Evolutionary conservation across 1,140 invertebrate species (phyloP).

Genomic region (Eufriesea mexicana): DNA sequence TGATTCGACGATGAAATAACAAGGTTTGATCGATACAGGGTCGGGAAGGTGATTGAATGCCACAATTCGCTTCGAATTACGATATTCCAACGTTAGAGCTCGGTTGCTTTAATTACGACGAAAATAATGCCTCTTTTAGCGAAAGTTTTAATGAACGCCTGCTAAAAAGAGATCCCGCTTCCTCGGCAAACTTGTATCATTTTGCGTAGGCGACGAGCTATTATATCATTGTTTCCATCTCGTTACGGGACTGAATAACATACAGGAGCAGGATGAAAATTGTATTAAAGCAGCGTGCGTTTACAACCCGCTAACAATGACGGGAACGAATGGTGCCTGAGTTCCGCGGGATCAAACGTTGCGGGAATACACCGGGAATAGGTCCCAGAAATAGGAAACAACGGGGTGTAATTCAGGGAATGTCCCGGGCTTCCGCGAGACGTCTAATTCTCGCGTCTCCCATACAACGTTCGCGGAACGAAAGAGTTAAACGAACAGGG

Average conservation of each 20-base stretch:
- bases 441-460: background rate
- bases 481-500: background rate
- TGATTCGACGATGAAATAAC: background rate
- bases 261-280: background rate
- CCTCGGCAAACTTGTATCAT: too few species aligned
- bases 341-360: too few species aligned
- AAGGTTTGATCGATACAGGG: background rate
- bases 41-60: background rate
- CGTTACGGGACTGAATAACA: background rate
- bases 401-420: background rate
- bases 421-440: background rate
- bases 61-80: background rate
- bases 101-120: background rate
- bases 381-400: background rate
- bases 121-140: background rate
- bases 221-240: background rate
- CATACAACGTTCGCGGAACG: background rate
- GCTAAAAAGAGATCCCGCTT: background rate
- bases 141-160: slow-evolving; percentile 6
- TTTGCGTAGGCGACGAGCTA: background rate
- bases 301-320: too few species aligned
- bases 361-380: background rate
- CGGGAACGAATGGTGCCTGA: too few species aligned
- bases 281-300: background rate
- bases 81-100: background rate